A percentile compares a stretch with the other conserved stretches of the same genome.
phyloP scores from a whole-genome alignment of 2,888 invertebrate genomes.

The Lepidocyrtinus sp. region DNA sequence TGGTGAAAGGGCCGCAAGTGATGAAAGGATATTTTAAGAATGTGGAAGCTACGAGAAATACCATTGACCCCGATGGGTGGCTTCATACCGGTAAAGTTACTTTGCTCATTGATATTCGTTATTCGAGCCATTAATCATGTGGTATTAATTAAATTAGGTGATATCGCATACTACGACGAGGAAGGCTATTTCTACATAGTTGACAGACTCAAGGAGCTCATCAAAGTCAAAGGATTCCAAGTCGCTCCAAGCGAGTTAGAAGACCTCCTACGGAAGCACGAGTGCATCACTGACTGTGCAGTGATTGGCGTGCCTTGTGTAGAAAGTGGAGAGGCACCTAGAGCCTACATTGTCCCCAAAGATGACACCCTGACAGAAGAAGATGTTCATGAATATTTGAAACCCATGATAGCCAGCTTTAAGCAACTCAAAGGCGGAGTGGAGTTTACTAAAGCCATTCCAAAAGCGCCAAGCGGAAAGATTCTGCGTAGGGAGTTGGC shows the following conservation, averaged over 20 bases:
- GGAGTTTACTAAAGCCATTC: constrained; percentile 79
- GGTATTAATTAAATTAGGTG: constrained; percentile 27
- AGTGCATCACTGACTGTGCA: constrained; percentile 85
- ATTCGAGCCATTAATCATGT: too few species aligned
- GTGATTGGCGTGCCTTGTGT: constrained; percentile 80
- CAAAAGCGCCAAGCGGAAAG: constrained; percentile 84
- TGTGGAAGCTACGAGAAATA: constrained; percentile 81
- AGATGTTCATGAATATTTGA: constrained; percentile 79
- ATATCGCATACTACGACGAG: constrained; percentile 78
- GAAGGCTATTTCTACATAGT: constrained; percentile 83
- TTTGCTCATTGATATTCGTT: background rate
- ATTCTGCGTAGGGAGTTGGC: constrained; percentile 80
- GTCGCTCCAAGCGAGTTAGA: constrained; percentile 93
- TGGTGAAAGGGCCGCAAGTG: constrained; percentile 82
- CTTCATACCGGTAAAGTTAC: constrained; percentile 83
- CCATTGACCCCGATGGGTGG: constrained; percentile 85
- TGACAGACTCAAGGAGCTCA: constrained; percentile 85
- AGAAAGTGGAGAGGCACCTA: constrained; percentile 82
- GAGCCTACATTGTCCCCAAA: constrained; percentile 80
- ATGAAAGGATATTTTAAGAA: constrained; percentile 89
- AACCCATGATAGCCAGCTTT: constrained; percentile 81
- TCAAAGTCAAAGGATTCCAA: constrained; percentile 74
- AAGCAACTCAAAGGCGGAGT: constrained; percentile 83
- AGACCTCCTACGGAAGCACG: constrained; percentile 80
- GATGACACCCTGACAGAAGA: constrained; percentile 74